Evolutionary conservation across 2,797 vertebrate genomes (phyloP).

Genomic region (Megaceryle alcyon): DNA sequence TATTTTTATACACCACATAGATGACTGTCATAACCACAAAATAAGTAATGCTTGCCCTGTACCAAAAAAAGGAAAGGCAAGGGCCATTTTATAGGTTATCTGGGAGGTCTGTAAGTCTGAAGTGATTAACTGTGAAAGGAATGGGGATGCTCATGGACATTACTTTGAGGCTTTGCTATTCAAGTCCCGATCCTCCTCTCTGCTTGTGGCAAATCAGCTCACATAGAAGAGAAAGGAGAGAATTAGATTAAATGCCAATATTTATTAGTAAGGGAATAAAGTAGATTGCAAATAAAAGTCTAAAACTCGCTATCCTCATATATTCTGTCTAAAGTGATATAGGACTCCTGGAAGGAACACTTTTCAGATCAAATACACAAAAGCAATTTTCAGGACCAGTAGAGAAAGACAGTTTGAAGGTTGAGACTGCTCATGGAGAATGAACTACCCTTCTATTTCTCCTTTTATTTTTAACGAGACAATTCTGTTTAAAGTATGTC

Average conservation of each 20-base stretch:
- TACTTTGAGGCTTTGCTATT: background rate
- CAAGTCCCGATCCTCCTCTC: background rate
- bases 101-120: background rate
- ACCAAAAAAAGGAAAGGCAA: background rate
- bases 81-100: background rate
- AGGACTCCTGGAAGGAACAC: background rate
- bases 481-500: background rate
- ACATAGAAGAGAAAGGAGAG: background rate
- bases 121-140: background rate
- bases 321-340: background rate
- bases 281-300: background rate
- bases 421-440: background rate
- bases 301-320: background rate
- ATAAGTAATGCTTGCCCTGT: background rate
- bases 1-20: accelerated
- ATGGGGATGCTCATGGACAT: background rate
- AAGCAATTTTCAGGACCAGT: constrained; percentile 30
- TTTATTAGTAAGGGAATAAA: background rate
- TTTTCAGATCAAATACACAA: background rate
- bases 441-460: background rate
- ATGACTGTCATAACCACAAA: background rate
- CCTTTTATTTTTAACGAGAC: background rate
- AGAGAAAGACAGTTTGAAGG: background rate
- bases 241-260: background rate
- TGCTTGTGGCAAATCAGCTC: background rate